These are phyloP conservation scores for Caenorhabditis sp. DNA, from an alignment of 2,888 invertebrate species.

Conservation along the genomic window DNA sequence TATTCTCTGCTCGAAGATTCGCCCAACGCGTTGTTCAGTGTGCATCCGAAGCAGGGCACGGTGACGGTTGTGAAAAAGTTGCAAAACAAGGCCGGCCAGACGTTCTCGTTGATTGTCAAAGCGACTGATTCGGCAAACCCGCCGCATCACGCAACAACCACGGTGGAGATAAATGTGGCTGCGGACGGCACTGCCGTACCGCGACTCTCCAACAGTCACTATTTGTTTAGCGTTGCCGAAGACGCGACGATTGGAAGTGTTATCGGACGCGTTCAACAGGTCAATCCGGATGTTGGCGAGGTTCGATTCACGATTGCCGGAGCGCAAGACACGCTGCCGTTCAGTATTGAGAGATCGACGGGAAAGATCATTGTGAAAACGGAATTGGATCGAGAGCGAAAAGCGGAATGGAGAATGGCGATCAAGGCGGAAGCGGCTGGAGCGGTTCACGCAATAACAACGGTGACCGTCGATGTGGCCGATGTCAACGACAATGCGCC, in stretches of 20 bases:
- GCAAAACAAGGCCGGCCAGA: slow-evolving; percentile 77
- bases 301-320: slow-evolving; percentile 50
- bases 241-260: slow-evolving; percentile 77
- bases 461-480: slow-evolving; percentile 50
- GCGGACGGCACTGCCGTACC: slow-evolving; percentile 76
- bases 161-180: slow-evolving; percentile 82
- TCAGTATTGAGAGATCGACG: slow-evolving; percentile 83
- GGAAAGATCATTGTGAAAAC: slow-evolving; percentile 88
- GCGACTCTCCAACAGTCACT: slow-evolving; percentile 79
- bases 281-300: slow-evolving; percentile 47
- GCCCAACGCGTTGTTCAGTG: slow-evolving; percentile 27
- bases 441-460: slow-evolving; percentile 50
- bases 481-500: slow-evolving; percentile 73
- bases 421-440: slow-evolving; percentile 47
- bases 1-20: slow-evolving; percentile 36
- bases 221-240: slow-evolving; percentile 84
- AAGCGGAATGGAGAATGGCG: slow-evolving; percentile 44
- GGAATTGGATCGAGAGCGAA: slow-evolving; percentile 85
- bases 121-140: slow-evolving; percentile 84
- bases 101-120: slow-evolving; percentile 87
- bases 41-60: slow-evolving; percentile 48
- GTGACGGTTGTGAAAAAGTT: slow-evolving; percentile 37
- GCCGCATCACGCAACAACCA: slow-evolving; percentile 80
- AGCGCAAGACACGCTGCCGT: slow-evolving; percentile 71
- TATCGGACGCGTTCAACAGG: slow-evolving; percentile 58